phyloP scores from a whole-genome alignment of 2,888 invertebrate genomes.

The Papilio elwesi region DNA sequence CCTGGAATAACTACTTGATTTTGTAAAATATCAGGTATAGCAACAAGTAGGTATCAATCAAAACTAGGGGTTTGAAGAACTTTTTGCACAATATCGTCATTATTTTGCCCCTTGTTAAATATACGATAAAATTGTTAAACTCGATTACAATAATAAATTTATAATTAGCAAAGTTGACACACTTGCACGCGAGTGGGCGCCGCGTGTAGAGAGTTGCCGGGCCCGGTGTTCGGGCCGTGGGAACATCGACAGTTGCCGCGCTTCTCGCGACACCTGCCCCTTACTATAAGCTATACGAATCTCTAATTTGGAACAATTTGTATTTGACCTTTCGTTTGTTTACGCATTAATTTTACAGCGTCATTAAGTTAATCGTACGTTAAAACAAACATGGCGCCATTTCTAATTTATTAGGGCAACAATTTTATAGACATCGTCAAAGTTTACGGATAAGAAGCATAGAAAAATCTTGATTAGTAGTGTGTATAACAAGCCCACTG shows the following conservation, averaged over 20 bases:
- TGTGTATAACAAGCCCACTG: too few relatives aligned
- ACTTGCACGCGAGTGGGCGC: conserved; percentile 61
- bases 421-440: not conserved
- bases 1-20: too few relatives aligned
- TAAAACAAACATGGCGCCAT: not conserved
- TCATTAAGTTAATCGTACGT: not conserved
- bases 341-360: conserved; percentile 40
- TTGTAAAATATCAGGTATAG: too few relatives aligned
- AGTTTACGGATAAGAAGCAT: not conserved
- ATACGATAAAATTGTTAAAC: conserved; percentile 16
- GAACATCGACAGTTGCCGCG: conserved; percentile 78
- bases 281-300: conserved; percentile 72
- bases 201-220: conserved; percentile 34
- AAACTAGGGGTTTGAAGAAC: conserved; percentile 42
- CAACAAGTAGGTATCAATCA: conserved; percentile 26
- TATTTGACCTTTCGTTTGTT: conserved; percentile 66
- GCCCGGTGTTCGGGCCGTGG: conserved; percentile 79
- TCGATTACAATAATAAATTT: conserved; percentile 57
- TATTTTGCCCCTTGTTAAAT: conserved; percentile 15
- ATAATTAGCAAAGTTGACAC: conserved; percentile 79
- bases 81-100: not conserved
- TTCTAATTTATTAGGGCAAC: not conserved
- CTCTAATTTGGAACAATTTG: conserved; percentile 74
- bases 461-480: not conserved
- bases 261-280: conserved; percentile 66